A percentile compares a stretch with the other conserved stretches of the same genome.
phyloP scores from a whole-genome alignment of 2,888 invertebrate genomes.

The Hirtodrosophila trivittata region DNA sequence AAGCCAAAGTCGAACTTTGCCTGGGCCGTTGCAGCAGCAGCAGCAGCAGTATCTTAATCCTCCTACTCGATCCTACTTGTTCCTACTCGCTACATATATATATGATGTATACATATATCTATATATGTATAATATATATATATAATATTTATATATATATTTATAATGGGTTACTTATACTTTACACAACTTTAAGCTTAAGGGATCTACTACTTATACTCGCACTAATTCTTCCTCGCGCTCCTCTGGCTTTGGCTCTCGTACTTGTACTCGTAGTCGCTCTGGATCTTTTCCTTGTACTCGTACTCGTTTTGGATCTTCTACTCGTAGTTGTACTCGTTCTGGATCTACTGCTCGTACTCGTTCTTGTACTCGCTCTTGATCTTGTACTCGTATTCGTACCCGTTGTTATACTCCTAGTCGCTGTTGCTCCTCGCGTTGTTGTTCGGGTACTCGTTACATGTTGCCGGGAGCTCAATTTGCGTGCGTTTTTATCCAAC shows the following conservation, averaged over 20 bases:
- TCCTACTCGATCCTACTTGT: slow-evolving; percentile 17
- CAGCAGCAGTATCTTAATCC: slow-evolving; percentile 20
- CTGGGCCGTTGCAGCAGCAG: slow-evolving; percentile 16
- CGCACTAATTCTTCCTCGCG: not conserved
- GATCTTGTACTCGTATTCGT: slow-evolving; percentile 4
- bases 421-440: slow-evolving; percentile 8
- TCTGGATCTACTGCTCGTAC: not conserved
- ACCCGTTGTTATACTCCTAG: slow-evolving; percentile 7
- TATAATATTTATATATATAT: slow-evolving; percentile 48
- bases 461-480: slow-evolving; percentile 54
- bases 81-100: slow-evolving; percentile 26
- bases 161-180: slow-evolving; percentile 58
- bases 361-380: slow-evolving; percentile 16
- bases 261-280: slow-evolving; percentile 4
- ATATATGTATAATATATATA: slow-evolving; percentile 36
- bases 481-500: slow-evolving; percentile 37
- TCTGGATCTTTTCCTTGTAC: slow-evolving; percentile 1
- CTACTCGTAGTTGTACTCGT: slow-evolving; percentile 11
- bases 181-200: slow-evolving; percentile 77
- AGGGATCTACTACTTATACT: slow-evolving; percentile 57
- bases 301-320: not conserved
- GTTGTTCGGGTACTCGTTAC: slow-evolving; percentile 21
- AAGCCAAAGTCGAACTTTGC: not conserved
- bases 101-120: slow-evolving; percentile 19
- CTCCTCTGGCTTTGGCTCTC: slow-evolving; percentile 3